Conservation (phyloP, 2,797 vertebrate genomes). For the Carcharodon carcharias region DNA sequence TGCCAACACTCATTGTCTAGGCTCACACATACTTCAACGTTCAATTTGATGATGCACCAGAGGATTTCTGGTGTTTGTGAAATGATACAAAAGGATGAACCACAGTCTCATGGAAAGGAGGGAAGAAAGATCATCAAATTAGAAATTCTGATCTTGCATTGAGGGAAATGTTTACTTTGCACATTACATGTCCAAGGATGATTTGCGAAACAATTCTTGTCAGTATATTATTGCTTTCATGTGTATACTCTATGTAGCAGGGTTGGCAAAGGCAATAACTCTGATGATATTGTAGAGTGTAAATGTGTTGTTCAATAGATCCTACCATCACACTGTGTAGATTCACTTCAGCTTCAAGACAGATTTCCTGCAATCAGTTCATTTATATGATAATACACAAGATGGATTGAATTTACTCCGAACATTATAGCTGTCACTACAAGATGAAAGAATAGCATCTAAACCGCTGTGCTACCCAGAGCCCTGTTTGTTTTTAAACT, state of each 20-base stretch:
- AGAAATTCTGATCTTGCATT: background rate
- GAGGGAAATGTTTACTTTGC: background rate
- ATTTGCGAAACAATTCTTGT: background rate
- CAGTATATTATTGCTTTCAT: background rate
- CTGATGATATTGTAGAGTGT: background rate
- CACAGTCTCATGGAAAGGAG: background rate
- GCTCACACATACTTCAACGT: background rate
- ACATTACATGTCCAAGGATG: background rate
- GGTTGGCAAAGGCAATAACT: background rate
- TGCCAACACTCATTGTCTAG: background rate
- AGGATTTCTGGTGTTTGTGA: background rate
- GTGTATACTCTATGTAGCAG: background rate
- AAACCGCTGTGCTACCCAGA: background rate
- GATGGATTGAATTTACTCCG: background rate
- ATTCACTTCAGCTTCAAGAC: background rate
- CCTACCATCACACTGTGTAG: background rate
- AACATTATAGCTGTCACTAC: background rate
- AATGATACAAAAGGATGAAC: background rate
- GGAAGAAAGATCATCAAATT: background rate
- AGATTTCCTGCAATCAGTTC: background rate
- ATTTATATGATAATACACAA: background rate
- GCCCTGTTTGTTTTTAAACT: background rate
- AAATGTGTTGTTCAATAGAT: conserved; percentile 12
- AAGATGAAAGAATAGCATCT: background rate
- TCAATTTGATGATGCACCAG: background rate